A percentile compares a stretch with the other conserved stretches of the same genome.
phyloP scores from a whole-genome alignment of 2,888 invertebrate genomes.

The Eulithis testata region DNA sequence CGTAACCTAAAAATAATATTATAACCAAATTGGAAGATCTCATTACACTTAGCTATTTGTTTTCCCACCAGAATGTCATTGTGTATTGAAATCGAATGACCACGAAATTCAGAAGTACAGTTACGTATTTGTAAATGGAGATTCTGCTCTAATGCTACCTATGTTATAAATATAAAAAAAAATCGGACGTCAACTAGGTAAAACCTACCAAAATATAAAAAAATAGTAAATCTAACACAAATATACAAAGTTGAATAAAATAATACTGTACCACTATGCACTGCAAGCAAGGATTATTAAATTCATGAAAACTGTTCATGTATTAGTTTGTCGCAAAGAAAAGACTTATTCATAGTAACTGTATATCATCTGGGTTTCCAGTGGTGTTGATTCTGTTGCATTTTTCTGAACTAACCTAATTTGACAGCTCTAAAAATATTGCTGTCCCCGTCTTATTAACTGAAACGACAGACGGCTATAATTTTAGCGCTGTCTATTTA shows the following conservation, averaged over 20 bases:
- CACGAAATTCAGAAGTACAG: conserved; percentile 13
- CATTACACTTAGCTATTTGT: conserved; percentile 58
- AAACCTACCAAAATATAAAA: conserved; percentile 65
- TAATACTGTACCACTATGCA: conserved; percentile 78
- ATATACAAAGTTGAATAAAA: conserved; percentile 80
- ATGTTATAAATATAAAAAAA: conserved; percentile 36
- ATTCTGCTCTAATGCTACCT: conserved; percentile 32
- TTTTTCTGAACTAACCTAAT: too few species aligned
- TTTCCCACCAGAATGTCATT: conserved; percentile 38
- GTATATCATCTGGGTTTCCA: conserved; percentile 25
- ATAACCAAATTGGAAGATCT: conserved; percentile 79
- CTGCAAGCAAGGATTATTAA: conserved; percentile 72
- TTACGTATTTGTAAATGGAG: conserved; percentile 19
- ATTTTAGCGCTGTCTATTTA: too few species aligned
- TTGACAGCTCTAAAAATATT: too few species aligned
- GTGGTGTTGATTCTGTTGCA: background rate
- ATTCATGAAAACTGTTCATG: conserved; percentile 55
- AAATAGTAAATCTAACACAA: conserved; percentile 71
- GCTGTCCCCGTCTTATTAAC: too few species aligned
- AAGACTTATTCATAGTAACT: conserved; percentile 38
- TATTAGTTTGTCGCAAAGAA: conserved; percentile 38
- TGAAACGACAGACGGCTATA: too few species aligned
- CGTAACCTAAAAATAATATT: conserved; percentile 74
- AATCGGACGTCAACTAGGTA: conserved; percentile 60
- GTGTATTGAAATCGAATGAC: conserved; percentile 29